Evolutionary conservation across 2,888 invertebrate genomes (phyloP).

Genomic region (Nomada fucata): DNA sequence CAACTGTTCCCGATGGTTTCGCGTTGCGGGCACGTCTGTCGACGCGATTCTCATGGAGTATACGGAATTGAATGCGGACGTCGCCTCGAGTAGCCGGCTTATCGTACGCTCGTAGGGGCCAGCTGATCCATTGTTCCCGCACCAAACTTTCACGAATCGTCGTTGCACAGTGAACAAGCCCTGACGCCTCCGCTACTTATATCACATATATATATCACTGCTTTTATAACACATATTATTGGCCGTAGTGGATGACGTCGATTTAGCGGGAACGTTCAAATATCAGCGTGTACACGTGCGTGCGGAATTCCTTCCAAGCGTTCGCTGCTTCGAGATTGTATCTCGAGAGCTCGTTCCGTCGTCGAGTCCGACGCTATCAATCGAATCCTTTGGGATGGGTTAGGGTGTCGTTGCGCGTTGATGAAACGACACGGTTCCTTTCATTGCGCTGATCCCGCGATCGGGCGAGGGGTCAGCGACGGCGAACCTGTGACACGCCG

Average conservation of each 20-base stretch:
- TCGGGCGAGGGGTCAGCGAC: too few species aligned
- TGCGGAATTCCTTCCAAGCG: not conserved
- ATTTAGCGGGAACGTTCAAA: slow-evolving; percentile 38
- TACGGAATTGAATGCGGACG: not conserved
- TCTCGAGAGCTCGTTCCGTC: too few species aligned
- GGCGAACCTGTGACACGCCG: too few species aligned
- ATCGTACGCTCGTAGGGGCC: too few species aligned
- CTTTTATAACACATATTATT: not conserved
- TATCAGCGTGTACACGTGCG: not conserved
- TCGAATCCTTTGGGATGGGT: too few species aligned
- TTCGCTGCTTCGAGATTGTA: not conserved
- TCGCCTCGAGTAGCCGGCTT: not conserved
- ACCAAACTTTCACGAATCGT: not conserved
- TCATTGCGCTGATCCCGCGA: too few species aligned
- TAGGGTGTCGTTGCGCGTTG: too few species aligned
- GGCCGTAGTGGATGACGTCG: slow-evolving; percentile 40
- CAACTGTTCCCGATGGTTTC: accelerated
- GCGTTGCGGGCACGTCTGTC: too few species aligned
- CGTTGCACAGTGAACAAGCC: not conserved
- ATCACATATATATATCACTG: too few species aligned
- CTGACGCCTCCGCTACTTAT: not conserved
- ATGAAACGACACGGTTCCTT: too few species aligned
- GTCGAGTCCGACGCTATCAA: too few species aligned
- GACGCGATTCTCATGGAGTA: not conserved
- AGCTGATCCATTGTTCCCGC: slow-evolving; percentile 17